A percentile compares a stretch with the other conserved stretches of the same genome.
phyloP scores from a whole-genome alignment of 2,113 vertebrate genomes.

The Galbula dea region DNA sequence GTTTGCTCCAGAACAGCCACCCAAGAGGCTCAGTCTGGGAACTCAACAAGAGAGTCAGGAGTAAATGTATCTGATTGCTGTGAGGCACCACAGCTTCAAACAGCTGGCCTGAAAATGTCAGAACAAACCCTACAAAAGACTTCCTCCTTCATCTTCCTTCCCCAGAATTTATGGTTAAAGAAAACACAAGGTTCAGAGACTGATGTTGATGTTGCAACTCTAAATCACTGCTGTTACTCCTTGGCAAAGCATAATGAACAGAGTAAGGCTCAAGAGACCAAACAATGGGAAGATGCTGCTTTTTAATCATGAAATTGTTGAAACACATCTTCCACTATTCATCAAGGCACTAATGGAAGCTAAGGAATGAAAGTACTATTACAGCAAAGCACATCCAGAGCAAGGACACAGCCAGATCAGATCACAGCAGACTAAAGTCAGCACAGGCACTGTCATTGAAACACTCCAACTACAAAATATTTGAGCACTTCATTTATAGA shows the following conservation, averaged over 20 bases:
- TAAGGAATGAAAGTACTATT: neutral
- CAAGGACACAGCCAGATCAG: neutral
- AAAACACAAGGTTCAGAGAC: conserved; percentile 3
- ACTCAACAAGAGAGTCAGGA: accelerated
- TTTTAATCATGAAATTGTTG: neutral
- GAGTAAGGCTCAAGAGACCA: neutral
- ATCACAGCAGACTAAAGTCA: neutral
- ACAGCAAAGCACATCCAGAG: neutral
- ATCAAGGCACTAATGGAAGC: neutral
- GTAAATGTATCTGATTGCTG: neutral
- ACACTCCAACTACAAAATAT: neutral
- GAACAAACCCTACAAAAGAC: neutral
- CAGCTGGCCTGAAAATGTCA: neutral
- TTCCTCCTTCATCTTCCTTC: neutral
- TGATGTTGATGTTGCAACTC: neutral
- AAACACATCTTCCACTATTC: neutral
- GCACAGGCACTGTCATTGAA: neutral
- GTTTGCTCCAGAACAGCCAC: neutral
- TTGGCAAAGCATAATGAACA: neutral
- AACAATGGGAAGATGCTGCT: neutral
- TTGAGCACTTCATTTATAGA: neutral
- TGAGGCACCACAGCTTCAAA: neutral
- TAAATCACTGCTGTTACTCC: neutral
- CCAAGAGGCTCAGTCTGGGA: neutral
- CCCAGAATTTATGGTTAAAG: neutral